These are phyloP conservation scores for Cordilura impudica DNA, from an alignment of 2,888 invertebrate species.

Conservation along the genomic window DNA sequence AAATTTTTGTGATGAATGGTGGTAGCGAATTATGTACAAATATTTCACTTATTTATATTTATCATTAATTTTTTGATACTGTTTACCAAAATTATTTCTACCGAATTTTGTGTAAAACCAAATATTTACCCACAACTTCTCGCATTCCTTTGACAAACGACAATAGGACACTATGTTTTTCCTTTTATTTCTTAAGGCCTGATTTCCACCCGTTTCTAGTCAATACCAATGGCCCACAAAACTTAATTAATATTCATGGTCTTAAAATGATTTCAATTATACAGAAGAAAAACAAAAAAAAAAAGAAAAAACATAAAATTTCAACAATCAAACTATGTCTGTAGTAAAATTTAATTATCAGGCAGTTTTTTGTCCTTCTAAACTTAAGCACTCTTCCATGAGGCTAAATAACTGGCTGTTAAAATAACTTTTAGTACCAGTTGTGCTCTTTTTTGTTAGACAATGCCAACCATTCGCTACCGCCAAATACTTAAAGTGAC, in stretches of 20 bases:
- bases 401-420: neutral
- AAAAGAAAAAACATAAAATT: slow-evolving; percentile 12
- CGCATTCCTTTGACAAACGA: too few species aligned
- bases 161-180: too few species aligned
- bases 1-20: too few species aligned
- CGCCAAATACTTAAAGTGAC: slow-evolving; percentile 22
- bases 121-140: too few species aligned
- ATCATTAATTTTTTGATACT: too few species aligned
- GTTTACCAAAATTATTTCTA: too few species aligned
- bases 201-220: neutral
- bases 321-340: slow-evolving; percentile 25
- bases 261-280: slow-evolving; percentile 36
- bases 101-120: too few species aligned
- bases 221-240: neutral
- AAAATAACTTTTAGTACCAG: neutral
- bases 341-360: slow-evolving; percentile 3
- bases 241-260: slow-evolving; percentile 41
- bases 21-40: too few species aligned
- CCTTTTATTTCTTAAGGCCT: neutral
- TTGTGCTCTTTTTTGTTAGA: neutral
- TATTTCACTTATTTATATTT: too few species aligned
- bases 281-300: neutral
- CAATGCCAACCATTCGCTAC: slow-evolving; percentile 21
- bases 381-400: neutral
- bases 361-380: neutral